Conservation (phyloP, 2,113 vertebrate species). For the Gnathonemus longibarbis region DNA sequence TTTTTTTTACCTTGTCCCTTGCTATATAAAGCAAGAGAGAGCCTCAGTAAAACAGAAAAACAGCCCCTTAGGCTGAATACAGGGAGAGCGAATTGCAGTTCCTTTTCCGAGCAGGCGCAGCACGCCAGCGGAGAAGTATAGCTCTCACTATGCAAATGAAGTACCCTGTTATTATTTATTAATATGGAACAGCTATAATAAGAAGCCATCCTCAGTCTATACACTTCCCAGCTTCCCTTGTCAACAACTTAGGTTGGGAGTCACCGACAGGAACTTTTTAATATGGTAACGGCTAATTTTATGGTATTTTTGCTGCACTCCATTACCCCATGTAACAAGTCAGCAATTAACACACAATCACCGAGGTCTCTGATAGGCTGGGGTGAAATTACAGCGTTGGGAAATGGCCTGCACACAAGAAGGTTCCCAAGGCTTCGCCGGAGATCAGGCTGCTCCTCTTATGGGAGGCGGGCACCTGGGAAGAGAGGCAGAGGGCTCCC, state of each 20-base stretch:
- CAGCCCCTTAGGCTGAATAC: not conserved
- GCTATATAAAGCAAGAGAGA: not conserved
- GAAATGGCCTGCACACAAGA: constrained; percentile 40
- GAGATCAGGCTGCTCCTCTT: not conserved
- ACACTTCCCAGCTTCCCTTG: not conserved
- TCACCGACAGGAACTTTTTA: constrained; percentile 46
- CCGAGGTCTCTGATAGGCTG: constrained; percentile 23
- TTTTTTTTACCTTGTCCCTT: not conserved
- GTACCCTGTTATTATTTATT: constrained; percentile 1
- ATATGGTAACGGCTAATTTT: constrained; percentile 40
- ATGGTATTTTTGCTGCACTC: not conserved
- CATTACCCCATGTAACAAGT: constrained; percentile 43
- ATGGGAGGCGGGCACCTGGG: not conserved
- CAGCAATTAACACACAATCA: constrained; percentile 50
- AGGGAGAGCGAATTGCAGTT: not conserved
- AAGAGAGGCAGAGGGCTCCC: not conserved
- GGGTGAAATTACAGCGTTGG: constrained; percentile 36
- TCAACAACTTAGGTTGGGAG: constrained; percentile 41
- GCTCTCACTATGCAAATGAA: not conserved
- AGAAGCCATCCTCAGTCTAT: constrained; percentile 2
- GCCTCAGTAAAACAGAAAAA: not conserved
- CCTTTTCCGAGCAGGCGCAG: not conserved
- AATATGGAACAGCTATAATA: not conserved
- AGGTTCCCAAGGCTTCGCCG: not conserved
- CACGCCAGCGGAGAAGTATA: not conserved